phyloP scores from a whole-genome alignment of 1,140 invertebrate genomes.

The Mycetomoellerius zeteki region DNA sequence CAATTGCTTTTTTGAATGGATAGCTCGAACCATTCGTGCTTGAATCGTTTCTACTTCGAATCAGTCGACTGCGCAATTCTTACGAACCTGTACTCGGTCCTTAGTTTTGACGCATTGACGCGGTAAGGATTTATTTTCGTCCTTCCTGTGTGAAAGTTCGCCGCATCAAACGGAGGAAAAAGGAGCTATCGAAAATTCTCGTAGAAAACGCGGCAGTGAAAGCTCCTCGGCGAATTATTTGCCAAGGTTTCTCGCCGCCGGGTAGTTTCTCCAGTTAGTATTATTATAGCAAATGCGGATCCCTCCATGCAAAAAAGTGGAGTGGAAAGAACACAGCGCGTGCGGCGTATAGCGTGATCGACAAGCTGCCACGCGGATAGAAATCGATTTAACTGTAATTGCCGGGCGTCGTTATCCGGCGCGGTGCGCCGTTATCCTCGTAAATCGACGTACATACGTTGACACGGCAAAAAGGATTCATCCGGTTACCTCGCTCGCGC shows the following conservation, averaged over 20 bases:
- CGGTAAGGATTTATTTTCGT: slow-evolving; percentile 37
- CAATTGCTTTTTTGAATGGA: slow-evolving; percentile 23
- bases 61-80: neutral
- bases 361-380: slow-evolving; percentile 33
- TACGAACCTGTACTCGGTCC: neutral
- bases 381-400: slow-evolving; percentile 61
- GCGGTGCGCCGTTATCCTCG: slow-evolving; percentile 29
- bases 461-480: slow-evolving; percentile 42
- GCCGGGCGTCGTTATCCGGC: slow-evolving; percentile 37
- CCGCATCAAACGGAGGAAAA: neutral
- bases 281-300: slow-evolving; percentile 43
- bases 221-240: slow-evolving; percentile 60
- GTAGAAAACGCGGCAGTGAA: slow-evolving; percentile 48
- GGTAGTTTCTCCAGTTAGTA: slow-evolving; percentile 50
- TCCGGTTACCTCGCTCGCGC: neutral
- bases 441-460: slow-evolving; percentile 45
- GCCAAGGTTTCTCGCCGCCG: slow-evolving; percentile 49
- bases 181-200: slow-evolving; percentile 53
- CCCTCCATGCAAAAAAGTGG: neutral
- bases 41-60: slow-evolving; percentile 9
- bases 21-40: neutral
- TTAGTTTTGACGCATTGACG: neutral
- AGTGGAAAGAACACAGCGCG: slow-evolving; percentile 19
- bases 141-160: slow-evolving; percentile 42
- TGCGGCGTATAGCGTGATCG: slow-evolving; percentile 39